A percentile compares a stretch with the other conserved stretches of the same genome.
phyloP scores from a whole-genome alignment of 2,888 invertebrate genomes.

The Drosophila kambysellisi region DNA sequence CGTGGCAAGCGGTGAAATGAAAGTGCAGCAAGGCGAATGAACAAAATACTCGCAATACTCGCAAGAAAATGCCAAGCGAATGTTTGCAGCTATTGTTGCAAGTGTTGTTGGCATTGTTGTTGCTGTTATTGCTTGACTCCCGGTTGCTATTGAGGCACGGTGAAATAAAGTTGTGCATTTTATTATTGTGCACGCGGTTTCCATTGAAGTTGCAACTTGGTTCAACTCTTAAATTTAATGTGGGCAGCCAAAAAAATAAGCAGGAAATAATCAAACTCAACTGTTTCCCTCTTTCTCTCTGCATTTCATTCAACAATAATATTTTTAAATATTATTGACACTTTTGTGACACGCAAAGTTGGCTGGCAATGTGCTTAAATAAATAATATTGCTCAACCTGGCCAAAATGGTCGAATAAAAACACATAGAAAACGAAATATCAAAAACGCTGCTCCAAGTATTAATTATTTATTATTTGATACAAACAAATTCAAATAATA shows the following conservation, averaged over 20 bases:
- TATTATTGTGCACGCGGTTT: slow-evolving; percentile 38
- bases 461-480: slow-evolving; percentile 44
- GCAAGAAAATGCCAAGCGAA: slow-evolving; percentile 42
- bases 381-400: slow-evolving; percentile 47
- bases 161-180: slow-evolving; percentile 56
- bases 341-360: slow-evolving; percentile 65
- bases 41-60: slow-evolving; percentile 24
- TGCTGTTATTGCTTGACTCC: slow-evolving; percentile 33
- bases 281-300: background rate
- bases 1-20: slow-evolving; percentile 44
- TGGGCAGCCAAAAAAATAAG: background rate
- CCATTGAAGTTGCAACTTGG: slow-evolving; percentile 28
- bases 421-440: slow-evolving; percentile 55
- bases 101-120: too few relatives aligned
- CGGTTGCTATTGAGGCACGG: slow-evolving; percentile 40
- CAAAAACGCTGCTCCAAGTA: slow-evolving; percentile 36
- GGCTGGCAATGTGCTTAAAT: slow-evolving; percentile 40
- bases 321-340: slow-evolving; percentile 51
- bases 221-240: slow-evolving; percentile 33
- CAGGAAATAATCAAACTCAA: background rate
- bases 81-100: slow-evolving; percentile 37
- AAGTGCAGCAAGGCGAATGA: slow-evolving; percentile 39
- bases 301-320: slow-evolving; percentile 5
- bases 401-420: slow-evolving; percentile 22
- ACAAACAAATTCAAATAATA: slow-evolving; percentile 13